Evolutionary conservation across 2,888 invertebrate species (phyloP).

Genomic region (Nebria brevicollis): DNA sequence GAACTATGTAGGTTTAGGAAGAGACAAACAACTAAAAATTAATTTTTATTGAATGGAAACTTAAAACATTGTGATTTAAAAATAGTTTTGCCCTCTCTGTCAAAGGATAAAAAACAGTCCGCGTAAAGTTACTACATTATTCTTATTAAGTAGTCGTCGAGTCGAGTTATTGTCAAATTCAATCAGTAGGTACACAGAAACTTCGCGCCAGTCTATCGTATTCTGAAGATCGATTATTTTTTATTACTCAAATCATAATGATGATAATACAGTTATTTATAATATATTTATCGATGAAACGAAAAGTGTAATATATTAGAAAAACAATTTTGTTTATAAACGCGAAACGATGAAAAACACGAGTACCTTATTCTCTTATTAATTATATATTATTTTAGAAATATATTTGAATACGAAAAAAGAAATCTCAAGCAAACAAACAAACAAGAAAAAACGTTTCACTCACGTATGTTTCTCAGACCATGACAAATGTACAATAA

Average conservation of each 20-base stretch:
- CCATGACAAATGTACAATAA: constrained; percentile 47
- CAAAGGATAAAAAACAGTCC: constrained; percentile 8
- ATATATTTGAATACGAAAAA: constrained; percentile 38
- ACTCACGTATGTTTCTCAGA: constrained; percentile 36
- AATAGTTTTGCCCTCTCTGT: background rate
- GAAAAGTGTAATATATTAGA: constrained; percentile 40
- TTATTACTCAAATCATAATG: constrained; percentile 21
- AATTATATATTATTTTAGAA: constrained; percentile 33
- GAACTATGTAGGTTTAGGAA: background rate
- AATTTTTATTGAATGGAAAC: background rate
- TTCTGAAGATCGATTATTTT: constrained; percentile 53
- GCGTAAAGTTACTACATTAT: constrained; percentile 45
- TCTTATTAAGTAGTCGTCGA: constrained; percentile 39
- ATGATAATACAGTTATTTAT: constrained; percentile 35
- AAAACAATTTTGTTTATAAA: constrained; percentile 41
- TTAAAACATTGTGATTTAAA: background rate
- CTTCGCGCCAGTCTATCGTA: constrained; percentile 50
- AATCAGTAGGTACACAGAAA: constrained; percentile 30
- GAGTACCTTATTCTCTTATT: constrained; percentile 47
- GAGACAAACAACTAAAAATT: background rate
- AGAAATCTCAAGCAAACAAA: constrained; percentile 39
- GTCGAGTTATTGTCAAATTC: constrained; percentile 30
- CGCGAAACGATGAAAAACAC: constrained; percentile 43
- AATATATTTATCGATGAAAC: constrained; percentile 43
- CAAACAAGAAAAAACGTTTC: constrained; percentile 7